Evolutionary conservation across 2,888 invertebrate species (phyloP).

Genomic region (Frankliniella intonsa): DNA sequence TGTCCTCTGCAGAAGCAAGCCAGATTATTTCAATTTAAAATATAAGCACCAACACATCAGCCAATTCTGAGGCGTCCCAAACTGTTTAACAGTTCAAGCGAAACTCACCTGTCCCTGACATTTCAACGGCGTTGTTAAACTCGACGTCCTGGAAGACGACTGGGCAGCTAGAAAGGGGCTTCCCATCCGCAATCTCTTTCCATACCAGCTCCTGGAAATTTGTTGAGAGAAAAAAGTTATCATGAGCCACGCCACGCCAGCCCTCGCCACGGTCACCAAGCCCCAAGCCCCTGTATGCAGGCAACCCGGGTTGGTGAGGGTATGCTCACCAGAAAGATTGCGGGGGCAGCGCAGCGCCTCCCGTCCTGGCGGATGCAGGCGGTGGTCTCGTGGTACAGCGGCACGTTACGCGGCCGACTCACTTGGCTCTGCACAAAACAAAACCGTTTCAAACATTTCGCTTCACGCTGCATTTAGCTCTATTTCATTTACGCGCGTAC

Average conservation of each 20-base stretch:
- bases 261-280: no score
- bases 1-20: neutral
- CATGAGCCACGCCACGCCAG: no score
- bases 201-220: neutral
- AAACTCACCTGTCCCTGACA: neutral
- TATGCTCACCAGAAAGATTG: neutral
- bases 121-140: neutral
- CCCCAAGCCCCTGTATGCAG: no score
- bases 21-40: no score
- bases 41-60: no score
- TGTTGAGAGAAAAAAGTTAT: no score
- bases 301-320: no score
- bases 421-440: neutral
- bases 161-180: neutral
- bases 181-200: neutral
- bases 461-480: neutral
- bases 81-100: neutral
- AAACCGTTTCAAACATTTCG: neutral
- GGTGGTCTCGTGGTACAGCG: neutral
- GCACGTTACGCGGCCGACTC: neutral
- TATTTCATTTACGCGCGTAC: neutral
- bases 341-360: neutral
- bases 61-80: no score
- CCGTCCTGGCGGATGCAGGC: neutral
- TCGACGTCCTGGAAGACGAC: neutral